These are phyloP conservation scores for Formica exsecta DNA, from an alignment of 1,140 invertebrate genomes.

Conservation along the genomic window DNA sequence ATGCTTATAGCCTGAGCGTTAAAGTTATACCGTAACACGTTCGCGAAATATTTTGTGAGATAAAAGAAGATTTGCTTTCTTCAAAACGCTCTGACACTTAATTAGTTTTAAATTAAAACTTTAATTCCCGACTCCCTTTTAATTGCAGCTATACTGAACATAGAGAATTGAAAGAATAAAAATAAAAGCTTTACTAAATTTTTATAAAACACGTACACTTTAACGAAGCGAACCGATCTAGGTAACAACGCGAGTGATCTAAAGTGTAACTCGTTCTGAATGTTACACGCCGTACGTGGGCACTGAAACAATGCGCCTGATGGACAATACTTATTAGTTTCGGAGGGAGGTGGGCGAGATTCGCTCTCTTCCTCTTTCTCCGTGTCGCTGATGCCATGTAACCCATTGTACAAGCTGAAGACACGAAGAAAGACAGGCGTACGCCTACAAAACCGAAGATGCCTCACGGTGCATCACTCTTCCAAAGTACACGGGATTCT, in stretches of 20 bases:
- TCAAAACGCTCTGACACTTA: neutral
- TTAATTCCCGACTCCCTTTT: neutral
- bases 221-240: conserved; percentile 61
- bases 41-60: neutral
- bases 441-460: conserved; percentile 79
- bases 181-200: neutral
- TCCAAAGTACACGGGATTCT: conserved; percentile 70
- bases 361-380: conserved; percentile 71
- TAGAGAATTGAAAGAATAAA: neutral
- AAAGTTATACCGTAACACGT: conserved; percentile 6
- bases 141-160: neutral
- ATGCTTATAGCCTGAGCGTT: neutral
- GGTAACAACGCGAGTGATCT: conserved; percentile 62
- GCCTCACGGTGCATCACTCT: conserved; percentile 72
- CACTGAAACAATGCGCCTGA: conserved; percentile 79
- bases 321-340: conserved; percentile 84
- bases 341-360: conserved; percentile 78
- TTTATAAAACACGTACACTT: conserved; percentile 10
- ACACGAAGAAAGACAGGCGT: conserved; percentile 74
- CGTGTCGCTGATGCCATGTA: conserved; percentile 68
- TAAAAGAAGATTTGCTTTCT: conserved; percentile 16
- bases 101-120: neutral
- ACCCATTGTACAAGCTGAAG: conserved; percentile 78
- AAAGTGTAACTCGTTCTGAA: conserved; percentile 75
- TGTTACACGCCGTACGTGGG: conserved; percentile 76